These are phyloP conservation scores for Troilus luridus DNA, from an alignment of 2,888 invertebrate genomes.

Conservation along the genomic window DNA sequence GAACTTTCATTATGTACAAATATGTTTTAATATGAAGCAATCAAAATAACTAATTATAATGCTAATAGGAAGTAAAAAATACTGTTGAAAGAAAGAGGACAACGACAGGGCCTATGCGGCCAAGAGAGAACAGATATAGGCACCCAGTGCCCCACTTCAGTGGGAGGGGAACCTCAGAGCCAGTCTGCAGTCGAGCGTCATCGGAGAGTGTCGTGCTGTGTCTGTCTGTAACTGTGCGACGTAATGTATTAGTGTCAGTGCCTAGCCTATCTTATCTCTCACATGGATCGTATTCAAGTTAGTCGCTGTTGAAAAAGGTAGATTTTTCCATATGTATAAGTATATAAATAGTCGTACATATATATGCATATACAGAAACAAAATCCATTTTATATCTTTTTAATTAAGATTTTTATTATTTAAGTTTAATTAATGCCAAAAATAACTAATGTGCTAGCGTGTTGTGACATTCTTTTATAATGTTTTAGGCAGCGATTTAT, in stretches of 20 bases:
- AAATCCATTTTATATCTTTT: too few relatives aligned
- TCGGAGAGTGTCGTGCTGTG: background rate
- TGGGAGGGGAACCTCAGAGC: background rate
- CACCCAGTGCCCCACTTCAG: slow-evolving; percentile 35
- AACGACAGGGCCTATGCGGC: background rate
- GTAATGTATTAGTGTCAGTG: slow-evolving; percentile 1
- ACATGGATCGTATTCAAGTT: background rate
- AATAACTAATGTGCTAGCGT: too few relatives aligned
- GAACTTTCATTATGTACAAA: too few relatives aligned
- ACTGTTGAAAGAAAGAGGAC: background rate
- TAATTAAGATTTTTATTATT: too few relatives aligned
- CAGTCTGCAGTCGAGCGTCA: background rate
- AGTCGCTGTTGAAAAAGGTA: background rate
- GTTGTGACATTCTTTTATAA: too few relatives aligned
- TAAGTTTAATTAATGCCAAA: too few relatives aligned
- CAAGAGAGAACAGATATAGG: slow-evolving; percentile 9
- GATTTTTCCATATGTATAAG: background rate
- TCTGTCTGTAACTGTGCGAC: background rate
- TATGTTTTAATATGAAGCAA: too few relatives aligned
- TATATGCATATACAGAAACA: too few relatives aligned
- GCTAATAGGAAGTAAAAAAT: background rate
- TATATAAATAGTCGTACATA: too few relatives aligned
- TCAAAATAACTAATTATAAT: background rate
- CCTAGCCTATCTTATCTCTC: background rate
- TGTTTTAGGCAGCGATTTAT: too few relatives aligned